A percentile compares a stretch with the other conserved stretches of the same genome.
Evolutionary conservation across 1,140 invertebrate species (phyloP).

Genomic region (Drosophila simulans): DNA sequence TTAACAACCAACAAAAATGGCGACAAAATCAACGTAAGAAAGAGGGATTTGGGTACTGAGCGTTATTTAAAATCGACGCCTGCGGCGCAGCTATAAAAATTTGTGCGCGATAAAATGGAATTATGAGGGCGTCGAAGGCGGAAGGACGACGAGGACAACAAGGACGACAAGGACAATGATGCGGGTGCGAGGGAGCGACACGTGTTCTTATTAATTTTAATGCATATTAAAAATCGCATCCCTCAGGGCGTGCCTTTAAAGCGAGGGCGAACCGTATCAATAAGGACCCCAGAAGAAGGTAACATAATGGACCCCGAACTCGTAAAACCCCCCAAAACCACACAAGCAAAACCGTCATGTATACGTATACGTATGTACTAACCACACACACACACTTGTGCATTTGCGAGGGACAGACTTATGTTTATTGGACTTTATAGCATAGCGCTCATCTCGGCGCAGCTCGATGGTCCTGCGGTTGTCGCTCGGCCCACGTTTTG

Average conservation of each 20-base stretch:
- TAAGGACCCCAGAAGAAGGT: constrained; percentile 47
- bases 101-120: constrained; percentile 81
- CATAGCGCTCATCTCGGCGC: constrained; percentile 47
- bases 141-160: constrained; percentile 9
- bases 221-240: constrained; percentile 78
- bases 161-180: constrained; percentile 21
- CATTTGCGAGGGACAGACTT: constrained; percentile 49
- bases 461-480: constrained; percentile 48
- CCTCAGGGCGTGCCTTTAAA: constrained; percentile 45
- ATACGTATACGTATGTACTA: constrained; percentile 3
- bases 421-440: constrained; percentile 78
- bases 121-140: constrained; percentile 58
- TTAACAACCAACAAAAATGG: constrained; percentile 77
- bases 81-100: constrained; percentile 75
- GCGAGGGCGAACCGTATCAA: constrained; percentile 60
- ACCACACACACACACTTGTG: constrained; percentile 9
- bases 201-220: constrained; percentile 84
- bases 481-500: constrained; percentile 33
- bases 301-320: constrained; percentile 28
- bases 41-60: constrained; percentile 10
- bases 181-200: constrained; percentile 55
- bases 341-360: constrained; percentile 31
- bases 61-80: constrained; percentile 78
- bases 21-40: constrained; percentile 68
- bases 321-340: constrained; percentile 58